Conservation (phyloP, 2,888 invertebrate species). For the Caenorhabditis sp. region DNA sequence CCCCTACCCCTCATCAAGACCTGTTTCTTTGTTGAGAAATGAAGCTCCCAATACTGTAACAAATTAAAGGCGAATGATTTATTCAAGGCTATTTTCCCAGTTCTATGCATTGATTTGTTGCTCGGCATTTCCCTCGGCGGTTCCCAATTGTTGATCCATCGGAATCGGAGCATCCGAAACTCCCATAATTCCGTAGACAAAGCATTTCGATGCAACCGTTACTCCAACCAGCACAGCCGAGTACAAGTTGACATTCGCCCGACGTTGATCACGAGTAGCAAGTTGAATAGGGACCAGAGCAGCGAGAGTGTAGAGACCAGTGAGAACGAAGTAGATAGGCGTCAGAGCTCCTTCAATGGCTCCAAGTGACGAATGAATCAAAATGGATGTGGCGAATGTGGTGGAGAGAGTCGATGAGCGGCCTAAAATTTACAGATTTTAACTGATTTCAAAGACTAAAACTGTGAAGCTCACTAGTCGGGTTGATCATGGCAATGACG, state of each 20-base stretch:
- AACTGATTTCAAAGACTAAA: neutral
- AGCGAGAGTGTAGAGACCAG: slow-evolving; percentile 43
- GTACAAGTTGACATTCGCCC: slow-evolving; percentile 44
- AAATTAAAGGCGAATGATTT: neutral
- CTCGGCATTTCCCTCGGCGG: slow-evolving; percentile 11
- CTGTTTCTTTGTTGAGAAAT: slow-evolving; percentile 15
- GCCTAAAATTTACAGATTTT: slow-evolving; percentile 11
- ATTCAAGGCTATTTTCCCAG: neutral
- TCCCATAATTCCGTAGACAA: slow-evolving; percentile 49
- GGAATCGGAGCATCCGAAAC: neutral
- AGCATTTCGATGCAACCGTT: slow-evolving; percentile 30
- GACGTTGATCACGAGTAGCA: slow-evolving; percentile 30
- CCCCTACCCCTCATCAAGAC: neutral
- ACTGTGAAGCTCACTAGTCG: slow-evolving; percentile 17
- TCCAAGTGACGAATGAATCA: slow-evolving; percentile 37
- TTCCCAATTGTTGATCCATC: neutral
- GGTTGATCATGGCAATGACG: slow-evolving; percentile 24
- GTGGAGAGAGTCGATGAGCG: slow-evolving; percentile 19
- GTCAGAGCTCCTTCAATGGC: slow-evolving; percentile 39
- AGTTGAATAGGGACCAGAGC: slow-evolving; percentile 55
- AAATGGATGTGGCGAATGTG: slow-evolving; percentile 33
- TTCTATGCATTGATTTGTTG: slow-evolving; percentile 2
- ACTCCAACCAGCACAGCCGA: slow-evolving; percentile 38
- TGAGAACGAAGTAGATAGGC: slow-evolving; percentile 42
- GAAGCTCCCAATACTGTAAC: slow-evolving; percentile 22